These are phyloP conservation scores for Drosophila mimica DNA, from an alignment of 2,888 invertebrate genomes.

Conservation along the genomic window DNA sequence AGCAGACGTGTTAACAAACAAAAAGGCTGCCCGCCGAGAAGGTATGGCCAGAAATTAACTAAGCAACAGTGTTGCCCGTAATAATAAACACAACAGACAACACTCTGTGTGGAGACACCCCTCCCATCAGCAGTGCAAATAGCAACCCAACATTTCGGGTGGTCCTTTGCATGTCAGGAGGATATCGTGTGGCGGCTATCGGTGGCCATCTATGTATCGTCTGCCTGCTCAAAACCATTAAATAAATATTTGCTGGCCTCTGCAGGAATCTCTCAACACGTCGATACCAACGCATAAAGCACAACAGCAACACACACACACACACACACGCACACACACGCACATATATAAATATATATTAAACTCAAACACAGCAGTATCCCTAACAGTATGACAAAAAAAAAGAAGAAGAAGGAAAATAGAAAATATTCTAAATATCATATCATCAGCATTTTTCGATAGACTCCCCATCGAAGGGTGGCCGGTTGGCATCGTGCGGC, in stretches of 20 bases:
- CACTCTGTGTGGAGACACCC: constrained; percentile 1
- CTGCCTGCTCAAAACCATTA: constrained; percentile 71
- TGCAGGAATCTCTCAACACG: constrained; percentile 78
- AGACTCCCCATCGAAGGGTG: constrained; percentile 49
- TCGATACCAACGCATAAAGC: constrained; percentile 51
- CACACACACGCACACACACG: constrained; percentile 6
- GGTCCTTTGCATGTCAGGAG: constrained; percentile 52
- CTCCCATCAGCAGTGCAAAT: constrained; percentile 34
- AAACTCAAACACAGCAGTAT: constrained; percentile 13
- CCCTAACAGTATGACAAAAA: constrained; percentile 6
- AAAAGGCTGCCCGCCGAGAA: constrained; percentile 20
- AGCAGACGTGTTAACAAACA: constrained; percentile 64
- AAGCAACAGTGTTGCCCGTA: constrained; percentile 60
- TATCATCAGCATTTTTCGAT: constrained; percentile 80
- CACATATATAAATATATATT: not conserved
- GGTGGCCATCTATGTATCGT: constrained; percentile 41
- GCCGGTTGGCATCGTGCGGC: constrained; percentile 24
- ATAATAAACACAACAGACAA: constrained; percentile 22
- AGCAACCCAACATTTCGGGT: constrained; percentile 25
- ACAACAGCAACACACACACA: constrained; percentile 44
- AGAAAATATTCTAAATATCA: constrained; percentile 73
- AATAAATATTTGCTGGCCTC: constrained; percentile 79
- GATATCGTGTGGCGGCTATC: constrained; percentile 39
- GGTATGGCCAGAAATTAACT: constrained; percentile 68
- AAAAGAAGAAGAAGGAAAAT: not conserved